Evolutionary conservation across 2,888 invertebrate species (phyloP).

Genomic region (Synanthedon andrenaeformis): DNA sequence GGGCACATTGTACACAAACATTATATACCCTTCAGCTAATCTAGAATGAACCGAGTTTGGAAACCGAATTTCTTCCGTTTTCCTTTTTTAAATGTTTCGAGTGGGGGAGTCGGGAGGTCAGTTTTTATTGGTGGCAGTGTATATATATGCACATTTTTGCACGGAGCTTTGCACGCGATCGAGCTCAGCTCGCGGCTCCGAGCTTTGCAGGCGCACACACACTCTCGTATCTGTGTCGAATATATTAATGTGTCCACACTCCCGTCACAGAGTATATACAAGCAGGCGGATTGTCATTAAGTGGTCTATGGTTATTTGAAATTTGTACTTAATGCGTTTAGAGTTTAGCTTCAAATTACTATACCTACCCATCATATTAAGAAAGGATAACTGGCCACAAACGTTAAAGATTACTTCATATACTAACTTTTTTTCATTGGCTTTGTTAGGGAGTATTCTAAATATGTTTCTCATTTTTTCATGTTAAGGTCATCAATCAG

Average conservation of each 20-base stretch:
- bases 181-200: conserved; percentile 45
- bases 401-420: too few relatives aligned
- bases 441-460: too few relatives aligned
- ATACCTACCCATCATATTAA: too few relatives aligned
- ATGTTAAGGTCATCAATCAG: too few relatives aligned
- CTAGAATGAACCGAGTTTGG: conserved; percentile 36
- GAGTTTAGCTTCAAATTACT: too few relatives aligned
- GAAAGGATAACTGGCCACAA: too few relatives aligned
- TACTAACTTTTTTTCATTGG: too few relatives aligned
- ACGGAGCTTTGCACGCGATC: conserved; percentile 56
- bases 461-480: too few relatives aligned
- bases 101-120: conserved; percentile 38
- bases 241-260: conserved; percentile 2
- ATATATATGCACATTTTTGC: conserved; percentile 61
- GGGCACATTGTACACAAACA: conserved; percentile 32
- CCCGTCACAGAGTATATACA: not conserved
- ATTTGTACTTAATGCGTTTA: not conserved
- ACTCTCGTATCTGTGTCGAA: conserved; percentile 12
- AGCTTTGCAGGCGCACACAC: conserved; percentile 23
- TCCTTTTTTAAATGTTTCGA: conserved; percentile 24
- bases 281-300: conserved; percentile 5
- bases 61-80: conserved; percentile 24
- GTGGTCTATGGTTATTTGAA: conserved; percentile 5
- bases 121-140: conserved; percentile 39
- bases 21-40: conserved; percentile 44